These are phyloP conservation scores for Blennius ocellaris DNA, from an alignment of 2,113 vertebrate species.

Conservation along the genomic window DNA sequence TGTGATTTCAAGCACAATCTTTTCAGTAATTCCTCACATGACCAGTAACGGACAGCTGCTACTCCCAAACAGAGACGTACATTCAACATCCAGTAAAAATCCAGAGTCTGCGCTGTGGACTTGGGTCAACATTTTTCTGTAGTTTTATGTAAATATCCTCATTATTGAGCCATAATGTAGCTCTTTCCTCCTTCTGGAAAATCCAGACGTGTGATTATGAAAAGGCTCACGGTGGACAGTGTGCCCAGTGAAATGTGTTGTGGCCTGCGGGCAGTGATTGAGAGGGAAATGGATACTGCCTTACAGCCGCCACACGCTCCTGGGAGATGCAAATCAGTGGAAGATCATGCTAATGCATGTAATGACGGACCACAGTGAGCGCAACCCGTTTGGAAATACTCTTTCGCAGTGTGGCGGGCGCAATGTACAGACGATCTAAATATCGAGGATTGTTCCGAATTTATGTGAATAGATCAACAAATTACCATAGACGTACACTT, in stretches of 20 bases:
- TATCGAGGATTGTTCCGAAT: not conserved
- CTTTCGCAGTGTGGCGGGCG: slow-evolving; percentile 39
- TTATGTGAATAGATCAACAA: no score
- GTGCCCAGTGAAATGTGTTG: slow-evolving; percentile 65
- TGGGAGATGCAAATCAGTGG: slow-evolving; percentile 73
- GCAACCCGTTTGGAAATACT: slow-evolving; percentile 42
- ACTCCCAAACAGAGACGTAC: slow-evolving; percentile 1
- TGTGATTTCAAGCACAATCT: not conserved
- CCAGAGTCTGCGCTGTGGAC: slow-evolving; percentile 10
- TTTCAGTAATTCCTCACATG: not conserved
- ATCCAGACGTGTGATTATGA: slow-evolving; percentile 58
- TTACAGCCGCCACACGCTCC: slow-evolving; percentile 50
- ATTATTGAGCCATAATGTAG: slow-evolving; percentile 59
- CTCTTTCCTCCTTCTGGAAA: slow-evolving; percentile 53
- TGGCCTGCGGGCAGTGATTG: slow-evolving; percentile 67
- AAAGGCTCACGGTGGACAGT: slow-evolving; percentile 46
- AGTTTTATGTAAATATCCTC: slow-evolving; percentile 65
- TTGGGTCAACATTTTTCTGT: slow-evolving; percentile 45
- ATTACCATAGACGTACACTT: no score
- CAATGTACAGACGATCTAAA: slow-evolving; percentile 5
- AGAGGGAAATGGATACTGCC: slow-evolving; percentile 72
- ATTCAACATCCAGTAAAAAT: slow-evolving; percentile 18
- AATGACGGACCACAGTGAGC: slow-evolving; percentile 63
- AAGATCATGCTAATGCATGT: slow-evolving; percentile 76
- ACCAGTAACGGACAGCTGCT: slow-evolving; percentile 9